Base-by-base conservation (phyloP, 2,113 vertebrate genomes). In the Xenopus borealis region DNA sequence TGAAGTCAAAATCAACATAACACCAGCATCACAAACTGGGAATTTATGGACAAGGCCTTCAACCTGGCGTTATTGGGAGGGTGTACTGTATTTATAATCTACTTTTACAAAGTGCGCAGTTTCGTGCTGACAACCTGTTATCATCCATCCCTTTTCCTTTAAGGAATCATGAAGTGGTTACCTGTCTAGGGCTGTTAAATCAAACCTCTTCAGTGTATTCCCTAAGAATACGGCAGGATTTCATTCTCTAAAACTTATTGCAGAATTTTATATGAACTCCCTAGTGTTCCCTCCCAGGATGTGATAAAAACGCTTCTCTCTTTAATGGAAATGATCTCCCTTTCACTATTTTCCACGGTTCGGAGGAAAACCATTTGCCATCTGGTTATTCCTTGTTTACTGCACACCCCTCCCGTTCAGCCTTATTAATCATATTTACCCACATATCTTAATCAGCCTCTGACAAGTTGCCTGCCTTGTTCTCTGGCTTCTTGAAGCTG, bases 351-450 rank as follows among this genome's bases (percentile, higher is more conserved):
- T 69, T 76, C 66, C 74, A 77, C 67, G 74, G 67, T 77, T 77
- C 67, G 67, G 46, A 69, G 66, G 66, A 62, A 77, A 69, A 77
- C 59, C 61, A 70, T 77, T 69, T 70, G 74, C 74, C 74, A 77
- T 77, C 74, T 77, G 74, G 74, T 77, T 77, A 77, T 77, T 70
- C 59, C 74, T 70, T 77, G 74, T 77, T 77, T 77, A 77, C 74
- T 77, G 74, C 74, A 62, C 74, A 77, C 74, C 67, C 74, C 58
- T 59, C 66, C 61, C 67, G 74, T 77, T 77, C 66, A 70, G 74
- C 74, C 74, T 77, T 77, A 77, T 77, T 77, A 77, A 77, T 77
- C 74, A 77, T 77, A 77, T 77, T 77, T 77, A 77, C 74, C 66
- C 62, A 77, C 74, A 77, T 68, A 77, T 77, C 74, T 77, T 77